These are phyloP conservation scores for Enchytraeus crypticus DNA, from an alignment of 2,888 invertebrate species.

Conservation along the genomic window DNA sequence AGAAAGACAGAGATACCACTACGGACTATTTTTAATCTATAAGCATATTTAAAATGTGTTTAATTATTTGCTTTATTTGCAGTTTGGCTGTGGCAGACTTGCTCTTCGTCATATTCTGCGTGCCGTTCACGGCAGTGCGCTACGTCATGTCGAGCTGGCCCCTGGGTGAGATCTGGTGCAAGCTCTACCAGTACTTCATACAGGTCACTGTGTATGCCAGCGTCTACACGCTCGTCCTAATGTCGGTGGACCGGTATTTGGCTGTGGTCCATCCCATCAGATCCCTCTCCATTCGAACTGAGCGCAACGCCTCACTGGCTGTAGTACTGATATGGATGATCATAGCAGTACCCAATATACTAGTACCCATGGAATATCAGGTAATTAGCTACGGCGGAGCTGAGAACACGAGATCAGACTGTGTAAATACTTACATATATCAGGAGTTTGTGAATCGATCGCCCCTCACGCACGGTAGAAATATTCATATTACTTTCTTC, in stretches of 20 bases:
- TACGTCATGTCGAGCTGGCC: conserved; percentile 81
- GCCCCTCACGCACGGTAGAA: neutral
- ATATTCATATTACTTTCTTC: conserved; percentile 54
- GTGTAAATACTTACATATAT: neutral
- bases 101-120: conserved; percentile 6
- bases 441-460: neutral
- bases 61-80: no score
- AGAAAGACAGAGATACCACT: no score
- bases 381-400: neutral
- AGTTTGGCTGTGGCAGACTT: neutral
- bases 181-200: conserved; percentile 79
- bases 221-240: conserved; percentile 83
- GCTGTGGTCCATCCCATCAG: conserved; percentile 87
- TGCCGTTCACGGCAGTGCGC: conserved; percentile 84
- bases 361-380: conserved; percentile 3
- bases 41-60: no score
- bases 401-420: neutral
- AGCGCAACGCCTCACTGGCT: conserved; percentile 13
- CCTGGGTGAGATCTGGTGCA: conserved; percentile 81
- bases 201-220: conserved; percentile 86
- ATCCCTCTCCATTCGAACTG: conserved; percentile 56
- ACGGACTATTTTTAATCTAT: no score
- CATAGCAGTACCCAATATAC: conserved; percentile 9
- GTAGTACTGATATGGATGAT: conserved; percentile 7
- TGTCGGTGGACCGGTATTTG: conserved; percentile 81